Conservation (phyloP, 2,888 invertebrate genomes). For the Pandemis cinnamomeana region DNA sequence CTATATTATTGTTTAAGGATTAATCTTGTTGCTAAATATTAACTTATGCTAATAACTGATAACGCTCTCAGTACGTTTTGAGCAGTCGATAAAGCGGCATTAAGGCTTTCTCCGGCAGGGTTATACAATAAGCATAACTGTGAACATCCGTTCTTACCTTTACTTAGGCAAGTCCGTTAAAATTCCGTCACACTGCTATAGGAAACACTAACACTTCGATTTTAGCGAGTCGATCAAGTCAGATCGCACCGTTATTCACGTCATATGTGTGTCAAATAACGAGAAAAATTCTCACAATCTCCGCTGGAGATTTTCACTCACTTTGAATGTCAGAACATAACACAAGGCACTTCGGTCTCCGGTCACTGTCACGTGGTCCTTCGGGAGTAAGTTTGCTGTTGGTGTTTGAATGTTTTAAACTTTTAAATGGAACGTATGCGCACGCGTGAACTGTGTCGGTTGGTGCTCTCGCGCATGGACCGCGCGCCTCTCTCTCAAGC, state of each 20-base stretch:
- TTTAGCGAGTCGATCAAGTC: conserved; percentile 80
- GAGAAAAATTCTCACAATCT: conserved; percentile 72
- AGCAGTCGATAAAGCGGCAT: conserved; percentile 57
- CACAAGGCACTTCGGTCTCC: conserved; percentile 17
- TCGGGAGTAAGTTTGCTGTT: background rate
- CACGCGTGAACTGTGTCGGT: conserved; percentile 46
- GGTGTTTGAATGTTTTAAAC: conserved; percentile 31
- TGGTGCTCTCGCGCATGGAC: conserved; percentile 54
- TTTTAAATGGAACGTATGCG: conserved; percentile 43
- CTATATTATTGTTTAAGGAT: conserved; percentile 14
- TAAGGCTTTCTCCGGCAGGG: conserved; percentile 61
- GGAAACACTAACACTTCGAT: conserved; percentile 81
- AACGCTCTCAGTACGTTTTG: conserved; percentile 17
- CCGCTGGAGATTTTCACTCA: conserved; percentile 50
- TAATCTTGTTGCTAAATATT: background rate
- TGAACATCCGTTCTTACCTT: conserved; percentile 81
- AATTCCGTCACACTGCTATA: conserved; percentile 78
- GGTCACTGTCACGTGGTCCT: conserved; percentile 38
- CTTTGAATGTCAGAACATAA: conserved; percentile 41
- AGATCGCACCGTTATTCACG: conserved; percentile 81
- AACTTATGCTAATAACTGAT: conserved; percentile 25
- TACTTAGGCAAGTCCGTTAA: conserved; percentile 81
- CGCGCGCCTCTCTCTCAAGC: conserved; percentile 72
- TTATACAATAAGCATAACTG: conserved; percentile 82
- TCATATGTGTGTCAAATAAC: conserved; percentile 80